These are phyloP conservation scores for Nomada lathburiana DNA, from an alignment of 2,888 invertebrate species.

Conservation along the genomic window DNA sequence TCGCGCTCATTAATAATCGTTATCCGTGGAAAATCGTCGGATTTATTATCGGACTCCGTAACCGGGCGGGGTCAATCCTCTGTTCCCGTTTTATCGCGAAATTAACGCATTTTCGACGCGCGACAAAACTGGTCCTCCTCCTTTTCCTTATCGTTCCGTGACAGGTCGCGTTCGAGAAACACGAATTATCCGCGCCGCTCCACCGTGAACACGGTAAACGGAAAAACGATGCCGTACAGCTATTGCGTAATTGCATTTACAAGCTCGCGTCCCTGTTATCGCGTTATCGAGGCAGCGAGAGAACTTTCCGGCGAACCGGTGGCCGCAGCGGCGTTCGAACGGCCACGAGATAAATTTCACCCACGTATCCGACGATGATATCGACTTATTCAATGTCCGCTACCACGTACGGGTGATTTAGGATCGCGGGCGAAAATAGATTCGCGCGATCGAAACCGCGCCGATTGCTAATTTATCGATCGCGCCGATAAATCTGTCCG, in stretches of 20 bases:
- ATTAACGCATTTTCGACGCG: slow-evolving; percentile 36
- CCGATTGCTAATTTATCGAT: slow-evolving; percentile 39
- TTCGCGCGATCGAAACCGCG: slow-evolving; percentile 31
- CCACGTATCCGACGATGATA: slow-evolving; percentile 54
- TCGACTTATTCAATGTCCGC: slow-evolving; percentile 50
- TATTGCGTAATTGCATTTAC: slow-evolving; percentile 61
- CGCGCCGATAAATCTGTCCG: slow-evolving; percentile 21
- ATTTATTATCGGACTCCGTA: slow-evolving; percentile 28
- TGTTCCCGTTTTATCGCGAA: slow-evolving; percentile 16
- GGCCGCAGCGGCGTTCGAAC: slow-evolving; percentile 27
- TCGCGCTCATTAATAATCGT: slow-evolving; percentile 29
- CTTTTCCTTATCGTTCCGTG: slow-evolving; percentile 2
- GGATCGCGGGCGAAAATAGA: slow-evolving; percentile 22
- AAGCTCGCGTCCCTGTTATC: slow-evolving; percentile 38
- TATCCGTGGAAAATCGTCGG: slow-evolving; percentile 16
- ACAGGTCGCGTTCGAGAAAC: slow-evolving; percentile 12
- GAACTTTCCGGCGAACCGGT: slow-evolving; percentile 51
- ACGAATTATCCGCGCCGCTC: slow-evolving; percentile 36
- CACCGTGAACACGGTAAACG: not conserved
- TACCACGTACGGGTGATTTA: slow-evolving; percentile 39
- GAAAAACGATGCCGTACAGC: slow-evolving; percentile 53
- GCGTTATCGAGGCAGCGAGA: slow-evolving; percentile 24
- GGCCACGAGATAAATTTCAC: slow-evolving; percentile 63
- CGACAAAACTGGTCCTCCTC: slow-evolving; percentile 43
- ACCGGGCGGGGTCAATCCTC: not conserved